phyloP scores from a whole-genome alignment of 2,888 invertebrate genomes.

The Zygothrica quintamaculata region DNA sequence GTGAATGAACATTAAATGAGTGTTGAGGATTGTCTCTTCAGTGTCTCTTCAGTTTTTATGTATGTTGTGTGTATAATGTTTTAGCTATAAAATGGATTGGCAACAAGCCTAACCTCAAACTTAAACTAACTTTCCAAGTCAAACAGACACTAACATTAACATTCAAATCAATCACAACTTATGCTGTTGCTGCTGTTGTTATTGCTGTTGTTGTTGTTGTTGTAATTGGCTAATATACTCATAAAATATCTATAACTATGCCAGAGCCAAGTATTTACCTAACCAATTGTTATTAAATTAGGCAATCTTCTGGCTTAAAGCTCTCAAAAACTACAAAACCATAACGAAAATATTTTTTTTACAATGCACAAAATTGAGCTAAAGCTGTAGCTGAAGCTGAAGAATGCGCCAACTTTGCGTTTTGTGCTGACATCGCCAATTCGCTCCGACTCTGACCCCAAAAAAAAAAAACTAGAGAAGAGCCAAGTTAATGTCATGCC shows the following conservation, averaged over 20 bases:
- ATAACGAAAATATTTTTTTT: slow-evolving; percentile 48
- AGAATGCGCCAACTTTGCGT: slow-evolving; percentile 66
- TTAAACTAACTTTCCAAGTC: not conserved
- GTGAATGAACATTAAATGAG: slow-evolving; percentile 48
- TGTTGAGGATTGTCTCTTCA: slow-evolving; percentile 28
- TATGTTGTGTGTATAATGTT: slow-evolving; percentile 29
- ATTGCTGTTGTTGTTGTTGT: no score
- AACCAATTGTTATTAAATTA: slow-evolving; percentile 67
- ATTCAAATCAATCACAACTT: no score
- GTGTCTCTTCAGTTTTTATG: slow-evolving; percentile 25
- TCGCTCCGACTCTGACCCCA: slow-evolving; percentile 69
- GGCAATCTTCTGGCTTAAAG: slow-evolving; percentile 54
- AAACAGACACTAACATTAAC: not conserved
- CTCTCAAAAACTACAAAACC: slow-evolving; percentile 44
- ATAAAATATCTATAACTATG: slow-evolving; percentile 41
- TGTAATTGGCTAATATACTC: slow-evolving; percentile 25
- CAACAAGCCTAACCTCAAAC: not conserved
- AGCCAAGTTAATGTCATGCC: slow-evolving; percentile 74
- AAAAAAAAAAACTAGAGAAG: no score
- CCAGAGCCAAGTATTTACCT: slow-evolving; percentile 31
- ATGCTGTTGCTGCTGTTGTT: no score
- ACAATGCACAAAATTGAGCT: slow-evolving; percentile 37
- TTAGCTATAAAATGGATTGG: slow-evolving; percentile 34
- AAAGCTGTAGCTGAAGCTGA: no score
- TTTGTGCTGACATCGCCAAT: slow-evolving; percentile 55